These are phyloP conservation scores for Dendrolimus houi DNA, from an alignment of 2,888 invertebrate genomes.

Conservation along the genomic window DNA sequence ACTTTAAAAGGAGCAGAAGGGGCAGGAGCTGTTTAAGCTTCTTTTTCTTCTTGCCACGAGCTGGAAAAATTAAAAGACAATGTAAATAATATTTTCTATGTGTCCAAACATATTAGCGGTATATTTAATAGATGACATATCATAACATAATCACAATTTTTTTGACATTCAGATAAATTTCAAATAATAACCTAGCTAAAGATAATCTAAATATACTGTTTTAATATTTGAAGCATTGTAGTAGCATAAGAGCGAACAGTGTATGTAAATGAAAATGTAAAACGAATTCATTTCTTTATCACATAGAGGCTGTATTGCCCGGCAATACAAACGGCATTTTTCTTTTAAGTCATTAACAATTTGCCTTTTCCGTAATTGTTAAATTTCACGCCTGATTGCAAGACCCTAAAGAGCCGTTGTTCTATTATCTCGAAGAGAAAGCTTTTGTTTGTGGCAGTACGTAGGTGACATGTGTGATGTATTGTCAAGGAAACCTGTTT, in stretches of 20 bases:
- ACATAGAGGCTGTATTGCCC: too few species aligned
- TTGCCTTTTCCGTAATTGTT: constrained; percentile 2
- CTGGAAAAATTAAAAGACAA: constrained; percentile 47
- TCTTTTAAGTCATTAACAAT: background rate
- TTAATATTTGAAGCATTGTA: too few species aligned
- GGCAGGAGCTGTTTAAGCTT: constrained; percentile 85
- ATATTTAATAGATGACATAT: background rate
- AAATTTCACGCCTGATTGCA: constrained; percentile 6
- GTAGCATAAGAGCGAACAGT: too few species aligned
- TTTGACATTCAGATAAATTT: background rate
- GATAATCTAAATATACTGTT: too few species aligned
- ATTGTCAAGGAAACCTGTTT: constrained; percentile 24
- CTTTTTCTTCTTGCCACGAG: constrained; percentile 88
- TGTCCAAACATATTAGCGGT: background rate
- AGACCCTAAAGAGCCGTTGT: constrained; percentile 3
- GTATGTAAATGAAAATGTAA: too few species aligned
- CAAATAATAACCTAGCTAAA: background rate
- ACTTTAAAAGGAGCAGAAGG: constrained; percentile 83
- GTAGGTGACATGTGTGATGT: constrained; percentile 22
- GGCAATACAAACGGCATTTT: too few species aligned
- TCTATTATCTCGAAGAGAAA: constrained; percentile 30
- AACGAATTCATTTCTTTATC: too few species aligned
- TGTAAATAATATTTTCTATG: background rate
- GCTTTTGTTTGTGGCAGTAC: constrained; percentile 22
- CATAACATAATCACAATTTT: background rate